Conservation (phyloP, 1,140 invertebrate genomes). For the Diachasmimorpha longicaudata region DNA sequence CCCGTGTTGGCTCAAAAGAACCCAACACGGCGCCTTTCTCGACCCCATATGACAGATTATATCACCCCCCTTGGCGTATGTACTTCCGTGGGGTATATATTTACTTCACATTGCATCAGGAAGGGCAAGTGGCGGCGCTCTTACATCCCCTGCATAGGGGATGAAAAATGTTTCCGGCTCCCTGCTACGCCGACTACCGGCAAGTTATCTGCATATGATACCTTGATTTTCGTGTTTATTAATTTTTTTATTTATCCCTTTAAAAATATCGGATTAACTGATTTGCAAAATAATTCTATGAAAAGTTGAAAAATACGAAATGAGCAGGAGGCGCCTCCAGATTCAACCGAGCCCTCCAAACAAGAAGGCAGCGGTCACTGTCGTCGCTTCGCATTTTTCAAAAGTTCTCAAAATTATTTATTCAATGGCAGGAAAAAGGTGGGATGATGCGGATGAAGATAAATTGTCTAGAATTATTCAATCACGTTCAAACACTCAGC, state of each 20-base stretch:
- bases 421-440: no score
- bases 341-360: no score
- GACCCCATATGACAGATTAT: constrained; percentile 34
- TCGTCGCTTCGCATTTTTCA: no score
- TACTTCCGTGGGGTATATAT: not conserved
- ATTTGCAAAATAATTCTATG: no score
- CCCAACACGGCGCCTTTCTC: constrained; percentile 35
- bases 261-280: no score
- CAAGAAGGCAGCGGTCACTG: no score
- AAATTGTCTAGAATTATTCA: not conserved
- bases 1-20: constrained; percentile 34
- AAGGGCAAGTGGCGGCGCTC: not conserved
- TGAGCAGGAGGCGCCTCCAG: no score
- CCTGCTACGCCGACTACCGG: not conserved
- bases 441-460: not conserved
- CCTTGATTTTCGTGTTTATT: no score
- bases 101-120: not conserved
- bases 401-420: no score
- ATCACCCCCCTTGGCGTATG: constrained; percentile 19
- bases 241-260: no score
- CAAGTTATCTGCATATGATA: not conserved
- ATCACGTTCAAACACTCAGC: not conserved
- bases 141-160: not conserved
- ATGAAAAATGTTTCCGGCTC: not conserved
- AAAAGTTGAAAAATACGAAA: no score